Base-by-base conservation (phyloP, 2,797 vertebrate species). In the Etheostoma perlongum region DNA sequence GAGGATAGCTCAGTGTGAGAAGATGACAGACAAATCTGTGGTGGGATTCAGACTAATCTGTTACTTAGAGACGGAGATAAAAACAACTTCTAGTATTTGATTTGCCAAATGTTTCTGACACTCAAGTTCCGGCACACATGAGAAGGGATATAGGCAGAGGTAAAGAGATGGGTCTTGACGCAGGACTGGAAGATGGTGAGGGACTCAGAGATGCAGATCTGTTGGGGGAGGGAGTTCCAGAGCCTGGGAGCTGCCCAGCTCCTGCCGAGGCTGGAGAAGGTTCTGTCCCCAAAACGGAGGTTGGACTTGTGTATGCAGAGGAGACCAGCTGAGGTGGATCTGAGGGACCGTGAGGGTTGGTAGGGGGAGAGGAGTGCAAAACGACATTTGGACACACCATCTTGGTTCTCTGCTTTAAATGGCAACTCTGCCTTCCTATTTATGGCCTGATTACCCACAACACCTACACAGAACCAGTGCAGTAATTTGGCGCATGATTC, bases 1-100 rank as follows among this genome's bases (percentile, higher is more conserved):
- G 51, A 47, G 40, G 55, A 40, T 13, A 25, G 21, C 72, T 78
- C 48, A 16, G 18, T 55, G 69, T 66, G 58, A 63, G 18, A 53
- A 42, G 5, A 54, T 65, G 60, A 68, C 23, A 15, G 19, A 16
- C n/a, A 7, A 21, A 14, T 30, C 14, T 27, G 23, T 2, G 33
- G 21, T 40, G 12, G 21, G 4, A 21, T 54, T 3, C 3, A 10
- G 11, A 66, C 69, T 49, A 36, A 13, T 48, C 4, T 67, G 58
- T 64, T 25, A 19, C 30, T 46, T 11, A 21, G 44, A 68, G 11
- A 30, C 1, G 0, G 18, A n/a, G 23, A 63, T 13, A 30, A 70
- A 72, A 70, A 44, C 51, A 52, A 4, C 42, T 4, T 15, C 6
- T 2, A 25, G 0, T 42, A 19, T 64, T 13, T 59, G 10, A 57